Percentiles rank a stretch among this genome's conserved stretches.
These are phyloP conservation scores for Drosophila bifasciata DNA, from an alignment of 1,140 invertebrate species.

Conservation along the genomic window DNA sequence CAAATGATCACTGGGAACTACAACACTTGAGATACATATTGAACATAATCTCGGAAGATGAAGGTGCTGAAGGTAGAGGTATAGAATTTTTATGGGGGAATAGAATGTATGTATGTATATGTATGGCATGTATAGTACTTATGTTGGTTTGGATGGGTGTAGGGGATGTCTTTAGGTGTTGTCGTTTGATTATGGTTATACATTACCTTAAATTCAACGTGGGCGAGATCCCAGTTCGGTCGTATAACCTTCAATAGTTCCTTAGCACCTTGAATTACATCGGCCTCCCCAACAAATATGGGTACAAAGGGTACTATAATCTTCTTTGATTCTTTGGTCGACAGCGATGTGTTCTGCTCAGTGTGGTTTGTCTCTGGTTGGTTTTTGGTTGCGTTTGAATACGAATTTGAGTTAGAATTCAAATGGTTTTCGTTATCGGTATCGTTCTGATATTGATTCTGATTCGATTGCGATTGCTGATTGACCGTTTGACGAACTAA, in stretches of 20 bases:
- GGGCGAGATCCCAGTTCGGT: slow-evolving; percentile 85
- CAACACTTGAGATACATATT: too few species aligned
- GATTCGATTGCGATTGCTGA: slow-evolving; percentile 67
- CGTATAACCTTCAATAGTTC: slow-evolving; percentile 85
- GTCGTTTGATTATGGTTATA: slow-evolving; percentile 29
- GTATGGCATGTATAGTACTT: not conserved
- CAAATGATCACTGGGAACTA: too few species aligned
- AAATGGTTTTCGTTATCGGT: slow-evolving; percentile 35
- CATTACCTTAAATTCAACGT: slow-evolving; percentile 85
- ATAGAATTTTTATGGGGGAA: too few species aligned
- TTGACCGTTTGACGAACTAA: slow-evolving; percentile 75
- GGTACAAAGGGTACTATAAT: slow-evolving; percentile 77
- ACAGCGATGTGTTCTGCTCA: slow-evolving; percentile 45
- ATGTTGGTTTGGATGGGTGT: not conserved
- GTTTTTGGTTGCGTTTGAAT: slow-evolving; percentile 43
- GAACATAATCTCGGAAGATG: too few species aligned
- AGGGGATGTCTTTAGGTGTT: slow-evolving; percentile 1
- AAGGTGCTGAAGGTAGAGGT: too few species aligned
- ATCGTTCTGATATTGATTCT: slow-evolving; percentile 30
- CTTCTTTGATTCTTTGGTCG: slow-evolving; percentile 53
- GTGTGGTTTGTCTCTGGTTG: slow-evolving; percentile 33
- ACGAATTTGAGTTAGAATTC: slow-evolving; percentile 54
- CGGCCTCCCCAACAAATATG: slow-evolving; percentile 85
- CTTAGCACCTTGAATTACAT: slow-evolving; percentile 85
- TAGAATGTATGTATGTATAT: too few species aligned